Base-by-base conservation (phyloP, 2,113 vertebrate genomes). In the Muscicapa adusta region DNA sequence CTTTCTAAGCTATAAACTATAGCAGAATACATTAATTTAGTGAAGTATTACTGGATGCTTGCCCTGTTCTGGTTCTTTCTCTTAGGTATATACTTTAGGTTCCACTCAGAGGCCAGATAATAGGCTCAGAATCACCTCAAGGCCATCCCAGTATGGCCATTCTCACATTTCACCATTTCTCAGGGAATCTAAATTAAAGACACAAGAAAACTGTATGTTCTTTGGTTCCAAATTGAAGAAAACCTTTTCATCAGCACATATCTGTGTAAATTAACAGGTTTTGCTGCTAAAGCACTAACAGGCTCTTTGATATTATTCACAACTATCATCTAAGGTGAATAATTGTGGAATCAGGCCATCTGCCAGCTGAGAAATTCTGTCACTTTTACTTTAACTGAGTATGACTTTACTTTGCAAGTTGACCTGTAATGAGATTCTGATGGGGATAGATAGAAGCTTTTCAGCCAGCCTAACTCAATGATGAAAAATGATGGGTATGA, bases 371-470 rank as follows among this genome's bases (percentile, higher is more conserved):
- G 71, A 94, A 95, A 86, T 88, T 77, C 91, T 88, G 89, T 73
- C 85, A 95, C 66, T 93, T 91, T 75, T 71, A 50, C 81, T 90
- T 77, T 58, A 88, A 93, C 77, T 43, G 33, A 94, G 33, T 88
- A 88, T 91, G 91, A 73, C 67, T 91, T 85, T 82, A 85, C 71
- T 95, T 92, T 87, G 78, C 78, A 96, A 89, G 94, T 95, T 93
- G 89, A 95, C 85, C 91, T 82, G 67, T 94, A 96, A 95, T 93
- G 88, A 95, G 92, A 91, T 94, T 96, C 89, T 96, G 93, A 97
- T 93, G 78, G 89, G 81, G 47, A 85, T 63, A 91, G 91, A 87
- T 72, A 88, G 88, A 80, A 90, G 91, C 58, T 91, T 96, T 94
- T 85, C 88, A 89, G 74, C 38, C 82, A 94, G 57, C 24, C 81